Conservation (phyloP, 2,113 vertebrate species). For the Rhynchopsitta pachyrhyncha region DNA sequence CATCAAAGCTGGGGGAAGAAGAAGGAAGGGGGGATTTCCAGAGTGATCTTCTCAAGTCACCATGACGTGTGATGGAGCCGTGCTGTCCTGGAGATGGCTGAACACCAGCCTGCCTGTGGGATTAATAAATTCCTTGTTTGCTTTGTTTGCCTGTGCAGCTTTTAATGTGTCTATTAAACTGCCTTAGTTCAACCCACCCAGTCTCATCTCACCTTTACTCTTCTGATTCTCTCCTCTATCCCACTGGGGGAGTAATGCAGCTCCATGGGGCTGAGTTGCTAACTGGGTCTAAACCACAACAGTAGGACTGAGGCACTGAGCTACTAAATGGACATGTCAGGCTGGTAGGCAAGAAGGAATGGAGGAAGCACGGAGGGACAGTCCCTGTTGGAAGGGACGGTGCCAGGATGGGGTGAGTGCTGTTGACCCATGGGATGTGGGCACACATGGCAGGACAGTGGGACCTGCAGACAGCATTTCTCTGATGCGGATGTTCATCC, state of each 20-base stretch:
- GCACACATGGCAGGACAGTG: rapidly evolving
- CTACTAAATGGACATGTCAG: too few relatives aligned
- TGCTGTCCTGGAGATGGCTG: not conserved
- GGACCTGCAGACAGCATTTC: rapidly evolving
- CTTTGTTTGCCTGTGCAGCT: not conserved
- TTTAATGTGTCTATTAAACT: not conserved
- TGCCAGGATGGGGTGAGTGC: too few relatives aligned
- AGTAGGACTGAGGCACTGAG: not conserved
- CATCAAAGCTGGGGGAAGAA: not conserved
- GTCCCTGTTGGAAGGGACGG: not conserved
- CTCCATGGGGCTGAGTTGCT: not conserved
- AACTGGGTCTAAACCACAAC: not conserved
- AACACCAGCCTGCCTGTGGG: not conserved
- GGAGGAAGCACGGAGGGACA: not conserved
- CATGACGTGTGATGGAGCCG: not conserved
- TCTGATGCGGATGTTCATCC: not conserved
- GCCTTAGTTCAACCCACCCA: not conserved
- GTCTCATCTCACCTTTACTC: not conserved
- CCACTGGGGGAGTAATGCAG: not conserved
- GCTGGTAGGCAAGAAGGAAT: not conserved
- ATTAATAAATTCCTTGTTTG: not conserved
- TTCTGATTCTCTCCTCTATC: not conserved
- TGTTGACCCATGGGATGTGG: not conserved
- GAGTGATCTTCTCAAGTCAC: not conserved
- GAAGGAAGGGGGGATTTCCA: not conserved